Percentiles rank a stretch among this genome's conserved stretches.
Conservation (phyloP, 2,888 invertebrate species). For the Sinohyriopsis cumingii region DNA sequence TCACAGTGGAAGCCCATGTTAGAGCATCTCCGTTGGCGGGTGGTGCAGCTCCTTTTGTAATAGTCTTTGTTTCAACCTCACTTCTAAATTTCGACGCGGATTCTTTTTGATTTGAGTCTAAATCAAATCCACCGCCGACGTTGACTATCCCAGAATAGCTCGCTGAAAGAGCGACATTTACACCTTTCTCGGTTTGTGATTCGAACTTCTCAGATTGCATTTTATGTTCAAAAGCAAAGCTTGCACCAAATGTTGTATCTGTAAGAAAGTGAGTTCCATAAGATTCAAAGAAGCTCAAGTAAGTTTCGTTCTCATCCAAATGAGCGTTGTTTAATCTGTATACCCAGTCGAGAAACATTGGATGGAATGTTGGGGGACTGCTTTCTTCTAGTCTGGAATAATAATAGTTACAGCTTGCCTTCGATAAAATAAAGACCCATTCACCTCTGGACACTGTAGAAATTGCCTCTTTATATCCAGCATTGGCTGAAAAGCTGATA, state of each 20-base stretch:
- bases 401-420: slow-evolving; percentile 11
- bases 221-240: slow-evolving; percentile 9
- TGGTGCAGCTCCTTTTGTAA: slow-evolving; percentile 24
- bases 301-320: background rate
- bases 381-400: slow-evolving; percentile 5
- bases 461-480: slow-evolving; percentile 3
- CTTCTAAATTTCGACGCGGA: slow-evolving; percentile 10
- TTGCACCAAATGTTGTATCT: slow-evolving; percentile 11
- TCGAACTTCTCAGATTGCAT: slow-evolving; percentile 5
- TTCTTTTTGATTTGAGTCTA: slow-evolving; percentile 10
- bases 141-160: slow-evolving; percentile 11
- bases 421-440: slow-evolving; percentile 11
- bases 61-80: slow-evolving; percentile 16
- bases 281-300: slow-evolving; percentile 1
- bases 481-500: slow-evolving; percentile 11
- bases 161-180: slow-evolving; percentile 8
- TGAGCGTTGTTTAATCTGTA: background rate
- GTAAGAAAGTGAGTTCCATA: slow-evolving; percentile 13
- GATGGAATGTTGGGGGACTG: slow-evolving; percentile 5
- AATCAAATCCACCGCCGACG: slow-evolving; percentile 13
- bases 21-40: slow-evolving; percentile 25
- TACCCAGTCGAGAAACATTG: slow-evolving; percentile 4
- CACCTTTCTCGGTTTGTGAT: background rate
- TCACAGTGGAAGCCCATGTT: slow-evolving; percentile 25
- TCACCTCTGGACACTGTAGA: slow-evolving; percentile 6